Conservation (phyloP, 1,140 invertebrate species). For the Diabrotica virgifera region DNA sequence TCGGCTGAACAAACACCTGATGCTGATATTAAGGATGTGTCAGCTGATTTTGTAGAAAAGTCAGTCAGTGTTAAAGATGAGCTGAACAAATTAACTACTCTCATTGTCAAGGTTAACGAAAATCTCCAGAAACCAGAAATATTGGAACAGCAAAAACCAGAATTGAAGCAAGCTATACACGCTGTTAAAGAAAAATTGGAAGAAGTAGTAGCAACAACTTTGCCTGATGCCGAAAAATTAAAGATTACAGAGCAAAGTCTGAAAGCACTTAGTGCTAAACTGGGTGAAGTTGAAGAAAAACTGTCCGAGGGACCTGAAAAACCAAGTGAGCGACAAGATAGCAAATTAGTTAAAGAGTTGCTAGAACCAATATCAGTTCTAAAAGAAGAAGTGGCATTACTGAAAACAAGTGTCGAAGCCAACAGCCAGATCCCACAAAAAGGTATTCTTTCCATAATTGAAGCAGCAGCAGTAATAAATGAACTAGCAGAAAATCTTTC, state of each 20-base stretch:
- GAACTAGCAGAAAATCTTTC: neutral
- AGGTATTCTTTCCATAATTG: neutral
- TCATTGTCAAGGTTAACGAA: conserved; percentile 23
- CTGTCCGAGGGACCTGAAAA: neutral
- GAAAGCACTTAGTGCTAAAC: neutral
- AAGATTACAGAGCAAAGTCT: neutral
- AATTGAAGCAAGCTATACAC: conserved; percentile 17
- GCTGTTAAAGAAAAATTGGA: neutral
- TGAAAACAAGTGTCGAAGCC: neutral
- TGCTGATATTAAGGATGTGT: neutral
- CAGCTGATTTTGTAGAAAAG: neutral
- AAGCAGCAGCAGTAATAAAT: neutral
- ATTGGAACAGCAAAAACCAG: conserved; percentile 15
- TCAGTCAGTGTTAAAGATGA: neutral
- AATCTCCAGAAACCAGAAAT: conserved; percentile 19
- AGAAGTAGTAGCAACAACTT: neutral
- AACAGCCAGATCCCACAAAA: neutral
- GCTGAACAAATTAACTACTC: conserved; percentile 19
- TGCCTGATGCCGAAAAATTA: conserved; percentile 13
- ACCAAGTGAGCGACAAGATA: neutral
- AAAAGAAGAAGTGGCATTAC: neutral
- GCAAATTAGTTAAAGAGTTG: neutral
- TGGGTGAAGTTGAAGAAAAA: conserved; percentile 11
- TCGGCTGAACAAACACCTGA: neutral
- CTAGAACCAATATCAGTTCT: neutral